phyloP scores from a whole-genome alignment of 2,888 invertebrate genomes.

The Tortrix viridana region DNA sequence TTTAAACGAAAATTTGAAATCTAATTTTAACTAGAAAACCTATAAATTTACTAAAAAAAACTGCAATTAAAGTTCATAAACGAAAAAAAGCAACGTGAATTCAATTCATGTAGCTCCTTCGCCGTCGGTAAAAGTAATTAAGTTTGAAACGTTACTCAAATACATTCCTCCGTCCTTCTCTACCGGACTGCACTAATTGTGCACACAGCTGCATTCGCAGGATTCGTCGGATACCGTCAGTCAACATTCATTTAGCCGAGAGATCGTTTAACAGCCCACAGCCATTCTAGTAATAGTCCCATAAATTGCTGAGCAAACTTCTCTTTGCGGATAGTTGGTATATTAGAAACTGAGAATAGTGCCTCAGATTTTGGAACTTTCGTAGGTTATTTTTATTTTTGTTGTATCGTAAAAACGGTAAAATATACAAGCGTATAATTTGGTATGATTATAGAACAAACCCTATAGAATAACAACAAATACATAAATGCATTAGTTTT shows the following conservation, averaged over 20 bases:
- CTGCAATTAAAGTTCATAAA: background rate
- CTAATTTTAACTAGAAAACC: no score
- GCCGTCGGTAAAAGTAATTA: conserved; percentile 12
- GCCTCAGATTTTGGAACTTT: no score
- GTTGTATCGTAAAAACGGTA: no score
- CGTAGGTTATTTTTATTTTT: no score
- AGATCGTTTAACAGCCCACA: conserved; percentile 39
- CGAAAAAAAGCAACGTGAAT: background rate
- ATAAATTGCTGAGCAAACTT: conserved; percentile 20
- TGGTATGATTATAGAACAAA: no score
- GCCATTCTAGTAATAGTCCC: conserved; percentile 40
- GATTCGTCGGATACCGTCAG: conserved; percentile 38
- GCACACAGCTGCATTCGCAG: conserved; percentile 42
- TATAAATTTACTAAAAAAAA: conserved; percentile 1
- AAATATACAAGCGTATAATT: no score
- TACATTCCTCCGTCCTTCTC: conserved; percentile 11
- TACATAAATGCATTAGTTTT: conserved; percentile 90
- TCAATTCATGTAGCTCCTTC: conserved; percentile 11
- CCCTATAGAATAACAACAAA: no score
- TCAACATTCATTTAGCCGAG: conserved; percentile 46
- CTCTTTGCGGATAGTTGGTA: background rate
- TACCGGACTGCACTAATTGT: conserved; percentile 42
- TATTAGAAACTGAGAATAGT: background rate
- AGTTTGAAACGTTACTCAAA: conserved; percentile 19
- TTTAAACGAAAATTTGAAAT: no score